These are phyloP conservation scores for Mugil cephalus DNA, from an alignment of 2,113 vertebrate species.

Conservation along the genomic window DNA sequence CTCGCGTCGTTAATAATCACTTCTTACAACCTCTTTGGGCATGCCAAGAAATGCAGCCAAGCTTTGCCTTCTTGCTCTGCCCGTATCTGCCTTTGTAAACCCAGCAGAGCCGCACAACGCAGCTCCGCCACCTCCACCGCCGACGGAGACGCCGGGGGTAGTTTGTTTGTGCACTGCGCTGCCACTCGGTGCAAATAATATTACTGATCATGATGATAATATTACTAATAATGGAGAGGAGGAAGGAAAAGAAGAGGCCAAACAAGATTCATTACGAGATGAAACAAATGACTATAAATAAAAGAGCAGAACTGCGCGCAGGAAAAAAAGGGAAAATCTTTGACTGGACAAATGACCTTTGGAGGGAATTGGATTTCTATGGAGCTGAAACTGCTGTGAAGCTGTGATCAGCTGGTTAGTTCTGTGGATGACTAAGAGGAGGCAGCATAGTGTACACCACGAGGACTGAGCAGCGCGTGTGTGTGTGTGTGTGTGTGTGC, in stretches of 20 bases:
- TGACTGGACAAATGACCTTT: slow-evolving; percentile 59
- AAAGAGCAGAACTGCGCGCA: slow-evolving; percentile 17
- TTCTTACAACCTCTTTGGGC: slow-evolving; percentile 53
- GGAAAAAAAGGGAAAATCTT: slow-evolving; percentile 34
- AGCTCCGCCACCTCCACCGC: slow-evolving; percentile 38
- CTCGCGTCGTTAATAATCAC: slow-evolving; percentile 57
- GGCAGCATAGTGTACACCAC: slow-evolving; percentile 12
- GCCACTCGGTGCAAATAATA: slow-evolving; percentile 1
- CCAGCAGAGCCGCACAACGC: slow-evolving; percentile 29
- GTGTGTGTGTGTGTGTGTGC: slow-evolving; percentile 3
- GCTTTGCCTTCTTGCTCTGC: slow-evolving; percentile 16
- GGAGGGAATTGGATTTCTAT: slow-evolving; percentile 64
- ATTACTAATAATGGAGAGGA: slow-evolving; percentile 10
- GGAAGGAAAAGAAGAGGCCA: slow-evolving; percentile 17
- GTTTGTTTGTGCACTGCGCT: slow-evolving; percentile 19
- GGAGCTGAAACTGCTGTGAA: slow-evolving; percentile 24
- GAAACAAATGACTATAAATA: slow-evolving; percentile 54
- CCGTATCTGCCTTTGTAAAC: slow-evolving; percentile 32
- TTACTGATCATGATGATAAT: slow-evolving; percentile 4
- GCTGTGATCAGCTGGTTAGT: slow-evolving; percentile 58
- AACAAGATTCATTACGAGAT: slow-evolving; percentile 34
- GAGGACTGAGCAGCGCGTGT: neutral
- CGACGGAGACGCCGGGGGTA: slow-evolving; percentile 50
- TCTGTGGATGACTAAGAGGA: slow-evolving; percentile 42
- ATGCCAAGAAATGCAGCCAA: slow-evolving; percentile 46